Evolutionary conservation across 2,113 vertebrate genomes (phyloP).

Genomic region (Coracopsis vasa): DNA sequence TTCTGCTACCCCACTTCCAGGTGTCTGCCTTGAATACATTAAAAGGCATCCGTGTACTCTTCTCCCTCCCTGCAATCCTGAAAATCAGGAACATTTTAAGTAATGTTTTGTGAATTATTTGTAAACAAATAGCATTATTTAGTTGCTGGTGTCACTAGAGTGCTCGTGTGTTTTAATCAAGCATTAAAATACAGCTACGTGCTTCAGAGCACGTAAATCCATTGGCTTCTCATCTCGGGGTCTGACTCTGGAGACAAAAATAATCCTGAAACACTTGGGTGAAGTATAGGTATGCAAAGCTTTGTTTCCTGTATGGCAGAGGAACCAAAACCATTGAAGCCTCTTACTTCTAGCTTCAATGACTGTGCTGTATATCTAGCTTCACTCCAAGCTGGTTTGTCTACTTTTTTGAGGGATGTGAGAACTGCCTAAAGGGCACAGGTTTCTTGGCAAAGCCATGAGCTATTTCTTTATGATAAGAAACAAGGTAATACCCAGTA

Average conservation of each 20-base stretch:
- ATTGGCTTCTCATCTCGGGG: not conserved
- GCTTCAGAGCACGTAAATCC: not conserved
- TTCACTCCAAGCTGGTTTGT: not conserved
- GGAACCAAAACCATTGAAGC: not conserved
- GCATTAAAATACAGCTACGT: not conserved
- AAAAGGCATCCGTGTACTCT: not conserved
- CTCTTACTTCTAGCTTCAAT: not conserved
- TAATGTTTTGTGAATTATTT: not conserved
- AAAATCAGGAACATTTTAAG: not conserved
- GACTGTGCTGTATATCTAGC: not conserved
- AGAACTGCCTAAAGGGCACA: not conserved
- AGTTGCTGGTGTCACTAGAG: not conserved
- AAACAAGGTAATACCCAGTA: not conserved
- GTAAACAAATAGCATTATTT: not conserved
- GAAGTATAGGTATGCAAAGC: slow-evolving; percentile 19
- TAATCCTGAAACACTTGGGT: slow-evolving; percentile 20
- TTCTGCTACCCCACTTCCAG: not conserved
- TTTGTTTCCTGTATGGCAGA: slow-evolving; percentile 7
- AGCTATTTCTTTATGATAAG: not conserved
- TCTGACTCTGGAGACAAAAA: slow-evolving; percentile 9
- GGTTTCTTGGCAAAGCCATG: not conserved
- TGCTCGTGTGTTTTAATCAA: not conserved
- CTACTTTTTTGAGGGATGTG: not conserved
- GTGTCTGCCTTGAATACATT: not conserved
- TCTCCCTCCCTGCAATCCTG: not conserved